Evolutionary conservation across 2,113 vertebrate genomes (phyloP).

Genomic region (Echinops telfairi): DNA sequence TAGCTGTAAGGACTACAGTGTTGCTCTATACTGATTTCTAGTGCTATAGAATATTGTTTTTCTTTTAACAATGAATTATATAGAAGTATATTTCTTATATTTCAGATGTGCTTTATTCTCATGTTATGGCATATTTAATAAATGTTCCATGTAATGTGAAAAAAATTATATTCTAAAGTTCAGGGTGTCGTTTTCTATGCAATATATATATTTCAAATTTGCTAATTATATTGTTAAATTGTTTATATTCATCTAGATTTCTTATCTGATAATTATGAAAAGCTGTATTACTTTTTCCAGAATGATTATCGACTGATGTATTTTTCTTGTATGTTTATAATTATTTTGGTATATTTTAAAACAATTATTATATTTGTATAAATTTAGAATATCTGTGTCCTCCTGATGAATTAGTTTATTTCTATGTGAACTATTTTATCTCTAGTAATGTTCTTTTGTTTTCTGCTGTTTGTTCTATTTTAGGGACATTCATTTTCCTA

Average conservation of each 20-base stretch:
- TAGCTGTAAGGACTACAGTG: neutral
- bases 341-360: too few species aligned
- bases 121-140: neutral
- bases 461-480: neutral
- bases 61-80: slow-evolving; percentile 13
- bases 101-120: neutral
- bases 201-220: neutral
- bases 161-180: neutral
- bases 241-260: neutral
- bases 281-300: neutral
- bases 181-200: neutral
- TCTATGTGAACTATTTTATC: neutral
- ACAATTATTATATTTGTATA: neutral
- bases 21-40: neutral
- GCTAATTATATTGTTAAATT: neutral
- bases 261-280: neutral
- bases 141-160: neutral
- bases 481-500: neutral
- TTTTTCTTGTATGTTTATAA: neutral
- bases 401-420: neutral
- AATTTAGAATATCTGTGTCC: neutral
- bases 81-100: neutral
- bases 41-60: neutral
- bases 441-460: neutral
- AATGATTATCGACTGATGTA: neutral